Evolutionary conservation across 2,888 invertebrate species (phyloP).

Genomic region (Pharmacophagus antenor): DNA sequence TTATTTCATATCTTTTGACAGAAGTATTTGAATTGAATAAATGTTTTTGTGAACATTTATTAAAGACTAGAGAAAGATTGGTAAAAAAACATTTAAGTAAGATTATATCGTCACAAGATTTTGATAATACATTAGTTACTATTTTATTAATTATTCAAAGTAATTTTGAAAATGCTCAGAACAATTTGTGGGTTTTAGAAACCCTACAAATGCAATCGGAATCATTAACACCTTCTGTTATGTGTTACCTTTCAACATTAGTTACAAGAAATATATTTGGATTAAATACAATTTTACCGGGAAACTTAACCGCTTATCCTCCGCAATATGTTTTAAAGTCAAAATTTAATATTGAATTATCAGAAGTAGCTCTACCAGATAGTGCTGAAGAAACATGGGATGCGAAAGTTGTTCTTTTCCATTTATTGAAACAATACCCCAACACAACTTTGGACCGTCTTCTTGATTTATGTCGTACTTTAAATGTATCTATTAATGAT

Average conservation of each 20-base stretch:
- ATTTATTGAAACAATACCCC: conserved; percentile 63
- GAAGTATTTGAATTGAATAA: conserved; percentile 38
- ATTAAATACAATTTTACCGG: conserved; percentile 50
- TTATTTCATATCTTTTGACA: conserved; percentile 46
- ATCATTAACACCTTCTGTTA: conserved; percentile 49
- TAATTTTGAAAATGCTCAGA: conserved; percentile 43
- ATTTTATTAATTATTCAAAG: conserved; percentile 54
- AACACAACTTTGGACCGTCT: conserved; percentile 56
- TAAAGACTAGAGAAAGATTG: conserved; percentile 43
- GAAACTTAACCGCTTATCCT: conserved; percentile 54
- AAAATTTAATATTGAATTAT: conserved; percentile 69
- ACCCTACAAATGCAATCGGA: conserved; percentile 60
- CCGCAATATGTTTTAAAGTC: conserved; percentile 66
- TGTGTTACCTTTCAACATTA: conserved; percentile 54
- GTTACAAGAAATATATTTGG: conserved; percentile 55
- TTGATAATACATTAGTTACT: conserved; percentile 64
- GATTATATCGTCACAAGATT: conserved; percentile 55
- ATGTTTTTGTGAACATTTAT: conserved; percentile 38
- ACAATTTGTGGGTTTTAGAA: conserved; percentile 55
- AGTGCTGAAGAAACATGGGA: conserved; percentile 74
- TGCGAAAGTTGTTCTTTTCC: conserved; percentile 69
- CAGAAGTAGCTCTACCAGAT: conserved; percentile 67
- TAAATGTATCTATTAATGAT: conserved; percentile 63
- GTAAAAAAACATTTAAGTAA: conserved; percentile 56
- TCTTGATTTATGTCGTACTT: conserved; percentile 58